Evolutionary conservation across 2,113 vertebrate genomes (phyloP), one percentile per base, ranked within the genome.

Genomic region (Mustela lutreola): DNA sequence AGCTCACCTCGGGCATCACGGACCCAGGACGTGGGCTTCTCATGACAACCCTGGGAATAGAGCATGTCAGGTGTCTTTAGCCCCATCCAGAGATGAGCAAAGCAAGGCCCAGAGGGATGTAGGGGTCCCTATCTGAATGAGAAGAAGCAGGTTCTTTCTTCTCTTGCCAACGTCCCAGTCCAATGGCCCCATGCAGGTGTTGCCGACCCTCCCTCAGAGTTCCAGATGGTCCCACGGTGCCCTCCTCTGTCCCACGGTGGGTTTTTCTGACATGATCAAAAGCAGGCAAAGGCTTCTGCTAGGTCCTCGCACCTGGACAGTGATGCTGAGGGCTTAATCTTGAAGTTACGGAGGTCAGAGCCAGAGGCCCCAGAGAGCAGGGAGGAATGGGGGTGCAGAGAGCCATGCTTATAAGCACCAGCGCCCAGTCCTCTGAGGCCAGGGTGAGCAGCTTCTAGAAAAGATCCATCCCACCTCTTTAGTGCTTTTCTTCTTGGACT

Each of bases 1-100:
- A 9, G 42, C 7, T 26, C 14, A 14, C 36, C 8, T 48, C 12
- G 5, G 11, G 56, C 0, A 0, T n/a, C n/a, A 0, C 22, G 1
- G 15, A 36, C 33, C 53, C 8, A 11, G 11, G 53, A 14, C 22
- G 28, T 21, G 1, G 31, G 21, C 14, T 15, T 14, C 63, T 45
- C 91, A 11, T 3, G 3, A 53, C 62, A 36, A 33, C n/a, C 21
- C 42, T 31, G 60, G 53, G 60, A 60, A 16, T 7, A 21, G 81
- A 26, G 1, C 24, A 1, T 33, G 39, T 15, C 24, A 16, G 50
- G 5, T 2, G 63, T n/a, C 24, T 28, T 82, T 63, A 7, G 31
- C 45, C 62, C 18, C 26, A 11, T 16, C 31, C 58, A 42, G 78
- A 50, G 26, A 58, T 2, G 14, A 56, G 67, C 31, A 93, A 83